A percentile compares a stretch with the other conserved stretches of the same genome.
Conservation (phyloP, 2,888 invertebrate genomes). For the Plagodis pulveraria region DNA sequence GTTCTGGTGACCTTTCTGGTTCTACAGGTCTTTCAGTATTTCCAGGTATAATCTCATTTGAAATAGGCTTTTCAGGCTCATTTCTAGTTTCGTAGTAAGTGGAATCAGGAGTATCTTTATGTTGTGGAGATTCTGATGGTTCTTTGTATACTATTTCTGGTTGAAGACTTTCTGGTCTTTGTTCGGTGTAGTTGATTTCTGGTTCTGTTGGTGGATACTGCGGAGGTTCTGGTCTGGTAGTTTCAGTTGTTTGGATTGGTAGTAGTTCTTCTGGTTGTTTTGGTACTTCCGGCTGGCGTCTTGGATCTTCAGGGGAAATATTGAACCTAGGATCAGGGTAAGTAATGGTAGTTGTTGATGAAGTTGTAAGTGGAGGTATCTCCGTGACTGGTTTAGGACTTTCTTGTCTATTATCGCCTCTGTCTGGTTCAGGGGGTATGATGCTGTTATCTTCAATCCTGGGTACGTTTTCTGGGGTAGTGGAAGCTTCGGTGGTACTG, state of each 20-base stretch:
- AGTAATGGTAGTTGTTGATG: not conserved
- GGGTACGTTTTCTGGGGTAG: slow-evolving; percentile 9
- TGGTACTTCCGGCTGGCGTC: slow-evolving; percentile 27
- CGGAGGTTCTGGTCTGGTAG: slow-evolving; percentile 3
- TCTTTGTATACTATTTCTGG: slow-evolving; percentile 35
- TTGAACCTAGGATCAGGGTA: slow-evolving; percentile 16
- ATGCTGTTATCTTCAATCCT: slow-evolving; percentile 13
- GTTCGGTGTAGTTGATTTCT: slow-evolving; percentile 35
- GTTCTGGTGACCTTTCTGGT: slow-evolving; percentile 25
- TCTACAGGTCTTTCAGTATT: slow-evolving; percentile 13
- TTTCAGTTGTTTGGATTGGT: slow-evolving; percentile 19
- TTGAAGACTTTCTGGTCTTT: slow-evolving; percentile 25
- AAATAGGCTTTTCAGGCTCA: slow-evolving; percentile 29
- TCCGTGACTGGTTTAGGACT: not conserved
- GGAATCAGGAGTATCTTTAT: slow-evolving; percentile 25
- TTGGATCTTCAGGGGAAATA: slow-evolving; percentile 24
- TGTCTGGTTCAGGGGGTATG: not conserved
- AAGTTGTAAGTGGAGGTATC: not conserved
- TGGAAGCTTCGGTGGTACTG: slow-evolving; percentile 3
- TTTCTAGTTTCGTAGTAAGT: slow-evolving; percentile 36
- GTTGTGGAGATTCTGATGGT: slow-evolving; percentile 28
- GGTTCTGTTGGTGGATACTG: slow-evolving; percentile 18
- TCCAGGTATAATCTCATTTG: slow-evolving; percentile 30
- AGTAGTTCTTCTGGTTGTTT: slow-evolving; percentile 25
- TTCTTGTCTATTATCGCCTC: not conserved